Conservation (phyloP, 2,797 vertebrate genomes). For the Neoniphon sammara region DNA sequence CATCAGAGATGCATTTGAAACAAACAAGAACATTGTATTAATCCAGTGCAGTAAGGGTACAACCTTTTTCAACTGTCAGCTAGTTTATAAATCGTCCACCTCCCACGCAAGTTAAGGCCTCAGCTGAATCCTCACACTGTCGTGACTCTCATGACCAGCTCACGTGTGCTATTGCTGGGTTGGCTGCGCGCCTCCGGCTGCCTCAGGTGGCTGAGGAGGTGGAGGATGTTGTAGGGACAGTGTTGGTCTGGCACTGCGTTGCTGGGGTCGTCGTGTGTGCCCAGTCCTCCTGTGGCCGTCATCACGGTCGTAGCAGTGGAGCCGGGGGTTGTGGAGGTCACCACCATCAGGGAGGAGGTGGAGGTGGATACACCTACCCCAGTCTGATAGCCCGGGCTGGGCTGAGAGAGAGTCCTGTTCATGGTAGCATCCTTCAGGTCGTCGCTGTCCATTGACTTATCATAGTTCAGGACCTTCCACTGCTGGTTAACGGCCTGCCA, state of each 20-base stretch:
- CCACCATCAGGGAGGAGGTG: constrained; percentile 87
- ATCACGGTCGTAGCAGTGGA: constrained; percentile 75
- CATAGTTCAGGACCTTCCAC: constrained; percentile 99
- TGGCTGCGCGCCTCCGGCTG: constrained; percentile 88
- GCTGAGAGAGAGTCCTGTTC: constrained; percentile 85
- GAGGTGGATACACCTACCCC: constrained; percentile 88
- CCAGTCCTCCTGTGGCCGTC: constrained; percentile 55
- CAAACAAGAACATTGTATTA: constrained; percentile 73
- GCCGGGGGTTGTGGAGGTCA: constrained; percentile 82
- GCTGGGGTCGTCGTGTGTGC: constrained; percentile 70
- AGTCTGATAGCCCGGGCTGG: constrained; percentile 79
- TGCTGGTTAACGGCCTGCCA: constrained; percentile 99
- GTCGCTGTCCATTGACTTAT: constrained; percentile 93
- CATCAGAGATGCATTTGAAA: constrained; percentile 79
- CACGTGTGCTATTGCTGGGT: constrained; percentile 88
- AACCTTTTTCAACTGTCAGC: constrained; percentile 57
- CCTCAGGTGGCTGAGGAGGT: constrained; percentile 96
- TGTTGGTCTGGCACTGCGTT: constrained; percentile 91
- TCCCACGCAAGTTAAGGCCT: constrained; percentile 80
- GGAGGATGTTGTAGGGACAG: constrained; percentile 97
- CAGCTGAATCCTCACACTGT: constrained; percentile 89
- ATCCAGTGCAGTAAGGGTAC: constrained; percentile 67
- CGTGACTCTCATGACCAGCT: constrained; percentile 99
- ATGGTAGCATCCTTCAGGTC: constrained; percentile 87
- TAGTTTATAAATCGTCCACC: constrained; percentile 60